Evolutionary conservation across 2,888 invertebrate species (phyloP), one percentile per base, ranked within the genome.

Genomic region (Microctonus aethiopoides): DNA sequence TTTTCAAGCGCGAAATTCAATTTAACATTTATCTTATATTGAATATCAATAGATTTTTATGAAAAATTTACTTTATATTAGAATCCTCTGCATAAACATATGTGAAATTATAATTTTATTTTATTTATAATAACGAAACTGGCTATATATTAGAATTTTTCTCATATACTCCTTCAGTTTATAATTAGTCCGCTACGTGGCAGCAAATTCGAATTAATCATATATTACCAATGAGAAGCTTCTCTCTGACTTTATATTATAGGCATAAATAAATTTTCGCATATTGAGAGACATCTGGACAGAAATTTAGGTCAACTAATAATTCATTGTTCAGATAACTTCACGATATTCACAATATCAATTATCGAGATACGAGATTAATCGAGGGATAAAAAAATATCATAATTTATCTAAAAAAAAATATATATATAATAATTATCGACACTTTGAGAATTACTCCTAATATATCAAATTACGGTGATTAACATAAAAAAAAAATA

Each of bases 1-100:
- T 36, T 36, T 70, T 70, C 11, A n/a, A 71, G 75, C 80, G 81
- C 78, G 61, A 79, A 70, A 72, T 65, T 65, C 26, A 39, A 65
- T 46, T 20, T 3, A 11, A 0, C 1, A 10, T 6, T 39, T 41
- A 0, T 13, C 22, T 22, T 39, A 5, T 6, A 3, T 11, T 13
- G 0, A 26, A 24, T 36, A 20, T 9, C 13, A 6, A 22, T 9
- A 1, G 6, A 34, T 20, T 10, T 3, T 39, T 1, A 20, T 1
- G 11, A 1, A 36, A 11, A 9, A 22, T 20, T 20, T 1, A 7
- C 34, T 20, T 52, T 20, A 1, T 9, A 22, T n/a, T 10, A 2
- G 20, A 20, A 7, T 52, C 6, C 0, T 4, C 16, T 52, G 20
- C 2, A 46, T 22, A 1, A 22, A 22, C 0, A 52, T 7, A 52